Conservation (phyloP, 2,888 invertebrate species). For the Deladenus siricidicola region DNA sequence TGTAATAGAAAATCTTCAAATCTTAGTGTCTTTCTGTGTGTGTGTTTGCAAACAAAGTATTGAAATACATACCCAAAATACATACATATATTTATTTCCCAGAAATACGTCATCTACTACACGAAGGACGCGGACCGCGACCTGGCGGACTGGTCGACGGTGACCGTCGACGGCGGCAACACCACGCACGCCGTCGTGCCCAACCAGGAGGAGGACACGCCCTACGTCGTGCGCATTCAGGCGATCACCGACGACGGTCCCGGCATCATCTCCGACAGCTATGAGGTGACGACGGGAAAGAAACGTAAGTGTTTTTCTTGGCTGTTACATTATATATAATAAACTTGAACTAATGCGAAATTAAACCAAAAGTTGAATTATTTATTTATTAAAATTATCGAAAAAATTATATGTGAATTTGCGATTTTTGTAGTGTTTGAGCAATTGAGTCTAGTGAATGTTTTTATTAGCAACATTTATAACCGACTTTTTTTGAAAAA, state of each 20-base stretch:
- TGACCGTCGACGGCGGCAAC: constrained; percentile 38
- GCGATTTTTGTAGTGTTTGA: no score
- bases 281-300: constrained; percentile 49
- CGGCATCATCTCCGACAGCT: constrained; percentile 50
- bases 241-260: constrained; percentile 47
- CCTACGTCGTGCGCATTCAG: constrained; percentile 40
- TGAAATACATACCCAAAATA: no score
- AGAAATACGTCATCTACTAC: constrained; percentile 49
- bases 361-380: background rate
- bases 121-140: constrained; percentile 46
- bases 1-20: no score
- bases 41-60: no score
- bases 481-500: no score
- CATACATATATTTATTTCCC: no score
- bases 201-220: constrained; percentile 46
- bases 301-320: constrained; percentile 36
- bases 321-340: background rate
- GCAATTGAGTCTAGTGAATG: no score
- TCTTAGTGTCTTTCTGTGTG: no score
- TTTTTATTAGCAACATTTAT: no score
- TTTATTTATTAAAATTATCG: no score
- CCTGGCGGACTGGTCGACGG: constrained; percentile 42
- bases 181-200: constrained; percentile 11
- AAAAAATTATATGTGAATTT: no score
- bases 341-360: background rate